These are phyloP conservation scores for Melieria crassipennis DNA, from an alignment of 2,888 invertebrate genomes.

Conservation along the genomic window DNA sequence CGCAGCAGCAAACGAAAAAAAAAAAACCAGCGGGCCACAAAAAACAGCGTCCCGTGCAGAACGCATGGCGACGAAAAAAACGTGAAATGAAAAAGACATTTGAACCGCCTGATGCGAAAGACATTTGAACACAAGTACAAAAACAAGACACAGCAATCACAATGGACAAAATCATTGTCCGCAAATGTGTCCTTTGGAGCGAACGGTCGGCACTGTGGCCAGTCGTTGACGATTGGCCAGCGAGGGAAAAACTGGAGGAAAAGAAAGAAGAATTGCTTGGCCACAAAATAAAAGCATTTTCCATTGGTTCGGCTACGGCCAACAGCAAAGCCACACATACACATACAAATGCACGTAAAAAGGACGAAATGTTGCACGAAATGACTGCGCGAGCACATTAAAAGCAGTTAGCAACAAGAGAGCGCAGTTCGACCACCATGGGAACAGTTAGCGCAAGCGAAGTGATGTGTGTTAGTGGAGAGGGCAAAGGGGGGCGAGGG, in stretches of 20 bases:
- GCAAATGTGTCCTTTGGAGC: conserved; percentile 20
- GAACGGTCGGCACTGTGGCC: not conserved
- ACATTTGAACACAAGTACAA: not conserved
- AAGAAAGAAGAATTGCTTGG: too few species aligned
- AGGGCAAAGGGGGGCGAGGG: too few species aligned
- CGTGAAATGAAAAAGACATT: not conserved
- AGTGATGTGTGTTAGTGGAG: not conserved
- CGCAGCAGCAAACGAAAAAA: not conserved
- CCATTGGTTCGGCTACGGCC: not conserved
- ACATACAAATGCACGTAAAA: not conserved
- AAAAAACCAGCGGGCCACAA: conserved; percentile 7
- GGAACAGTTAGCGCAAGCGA: not conserved
- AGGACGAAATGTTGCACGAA: conserved; percentile 18
- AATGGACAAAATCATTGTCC: conserved; percentile 18
- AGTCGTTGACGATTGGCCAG: too few species aligned
- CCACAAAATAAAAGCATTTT: conserved; percentile 14
- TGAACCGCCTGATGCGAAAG: not conserved
- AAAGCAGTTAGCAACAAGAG: conserved; percentile 23
- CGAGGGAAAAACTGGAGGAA: not conserved
- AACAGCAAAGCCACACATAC: too few species aligned
- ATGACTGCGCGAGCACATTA: conserved; percentile 26
- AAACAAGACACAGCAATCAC: not conserved
- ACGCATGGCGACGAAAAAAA: too few species aligned
- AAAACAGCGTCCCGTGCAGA: conserved; percentile 1
- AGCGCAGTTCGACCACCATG: conserved; percentile 2